A percentile compares a stretch with the other conserved stretches of the same genome.
Evolutionary conservation across 2,888 invertebrate genomes (phyloP).

Genomic region (Biston stratarius): DNA sequence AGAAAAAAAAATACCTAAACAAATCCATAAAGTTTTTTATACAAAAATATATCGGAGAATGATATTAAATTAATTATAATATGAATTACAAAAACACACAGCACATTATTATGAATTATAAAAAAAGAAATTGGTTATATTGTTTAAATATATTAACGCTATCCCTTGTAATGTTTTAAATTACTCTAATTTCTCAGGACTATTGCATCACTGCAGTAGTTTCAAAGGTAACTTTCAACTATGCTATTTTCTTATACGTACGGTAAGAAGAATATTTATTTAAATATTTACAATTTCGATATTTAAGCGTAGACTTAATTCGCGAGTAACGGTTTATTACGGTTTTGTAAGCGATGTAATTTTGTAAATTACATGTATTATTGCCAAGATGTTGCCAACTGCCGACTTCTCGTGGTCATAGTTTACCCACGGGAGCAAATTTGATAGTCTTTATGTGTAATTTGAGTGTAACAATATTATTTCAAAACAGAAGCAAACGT

Average conservation of each 20-base stretch:
- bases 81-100: too few species aligned
- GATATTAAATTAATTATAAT: too few species aligned
- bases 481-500: not conserved
- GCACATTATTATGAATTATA: too few species aligned
- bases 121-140: too few species aligned
- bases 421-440: constrained; percentile 12
- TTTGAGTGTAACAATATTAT: constrained; percentile 5
- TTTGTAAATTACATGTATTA: constrained; percentile 46
- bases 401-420: constrained; percentile 25
- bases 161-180: too few species aligned
- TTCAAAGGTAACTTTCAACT: too few species aligned
- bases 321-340: constrained; percentile 37
- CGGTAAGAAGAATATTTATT: not conserved
- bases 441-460: constrained; percentile 10
- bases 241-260: not conserved
- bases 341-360: constrained; percentile 43
- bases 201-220: too few species aligned
- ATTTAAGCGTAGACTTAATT: constrained; percentile 7
- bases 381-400: constrained; percentile 40
- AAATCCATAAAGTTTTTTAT: too few species aligned
- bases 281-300: not conserved
- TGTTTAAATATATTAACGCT: too few species aligned
- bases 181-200: too few species aligned
- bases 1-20: too few species aligned
- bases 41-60: too few species aligned